Conservation (phyloP, 2,113 vertebrate genomes). For the Tragelaphus strepsiceros region DNA sequence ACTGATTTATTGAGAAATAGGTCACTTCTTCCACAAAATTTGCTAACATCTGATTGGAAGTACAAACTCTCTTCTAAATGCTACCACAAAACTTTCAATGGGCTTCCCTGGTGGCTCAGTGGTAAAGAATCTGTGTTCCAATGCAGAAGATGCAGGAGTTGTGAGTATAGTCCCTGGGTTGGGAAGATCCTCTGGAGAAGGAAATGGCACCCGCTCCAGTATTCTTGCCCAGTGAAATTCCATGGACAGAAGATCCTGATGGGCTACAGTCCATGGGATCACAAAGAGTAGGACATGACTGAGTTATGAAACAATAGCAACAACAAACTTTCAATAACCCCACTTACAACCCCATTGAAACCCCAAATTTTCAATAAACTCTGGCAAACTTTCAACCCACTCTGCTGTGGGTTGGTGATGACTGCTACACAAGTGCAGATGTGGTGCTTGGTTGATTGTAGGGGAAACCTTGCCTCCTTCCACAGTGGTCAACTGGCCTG, state of each 20-base stretch:
- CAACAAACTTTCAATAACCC: neutral
- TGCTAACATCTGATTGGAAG: neutral
- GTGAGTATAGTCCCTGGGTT: neutral
- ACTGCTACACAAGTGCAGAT: rapidly evolving
- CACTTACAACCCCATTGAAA: neutral
- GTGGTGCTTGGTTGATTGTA: neutral
- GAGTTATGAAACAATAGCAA: neutral
- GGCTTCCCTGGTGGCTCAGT: neutral
- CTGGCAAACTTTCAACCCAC: neutral
- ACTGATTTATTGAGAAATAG: constrained; percentile 47
- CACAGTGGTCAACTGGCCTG: neutral
- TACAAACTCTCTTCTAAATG: neutral
- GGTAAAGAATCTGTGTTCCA: neutral
- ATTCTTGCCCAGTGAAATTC: neutral
- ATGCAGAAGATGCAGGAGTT: neutral
- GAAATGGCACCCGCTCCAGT: neutral
- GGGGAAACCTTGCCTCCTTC: neutral
- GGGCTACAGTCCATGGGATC: neutral
- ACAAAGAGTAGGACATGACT: neutral
- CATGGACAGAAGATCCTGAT: neutral
- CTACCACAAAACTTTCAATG: neutral
- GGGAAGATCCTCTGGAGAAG: neutral
- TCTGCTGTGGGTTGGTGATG: neutral
- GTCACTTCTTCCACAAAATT: neutral
- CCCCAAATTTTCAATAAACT: neutral